Evolutionary conservation across 2,797 vertebrate genomes (phyloP).

Genomic region (Leontocebus nigricollis): DNA sequence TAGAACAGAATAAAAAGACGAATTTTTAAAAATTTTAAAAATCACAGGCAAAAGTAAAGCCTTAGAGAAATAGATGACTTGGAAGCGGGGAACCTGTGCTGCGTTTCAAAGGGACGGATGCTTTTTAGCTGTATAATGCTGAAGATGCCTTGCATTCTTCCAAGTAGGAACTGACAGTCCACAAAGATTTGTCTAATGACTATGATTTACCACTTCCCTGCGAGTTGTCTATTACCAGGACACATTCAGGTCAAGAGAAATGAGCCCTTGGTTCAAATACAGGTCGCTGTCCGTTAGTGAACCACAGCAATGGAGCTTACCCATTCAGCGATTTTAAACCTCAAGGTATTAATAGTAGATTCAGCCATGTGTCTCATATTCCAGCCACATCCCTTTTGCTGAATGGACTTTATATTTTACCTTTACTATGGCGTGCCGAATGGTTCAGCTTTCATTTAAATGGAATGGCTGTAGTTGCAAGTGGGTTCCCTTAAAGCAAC

Average conservation of each 20-base stretch:
- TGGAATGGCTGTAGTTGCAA: not conserved
- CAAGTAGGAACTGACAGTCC: conserved; percentile 13
- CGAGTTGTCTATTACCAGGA: conserved; percentile 71
- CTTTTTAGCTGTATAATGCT: not conserved
- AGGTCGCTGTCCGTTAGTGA: conserved; percentile 71
- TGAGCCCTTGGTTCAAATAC: conserved; percentile 70
- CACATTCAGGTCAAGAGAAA: conserved; percentile 80
- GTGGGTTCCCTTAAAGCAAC: not conserved
- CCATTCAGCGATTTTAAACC: conserved; percentile 66
- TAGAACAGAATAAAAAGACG: not conserved
- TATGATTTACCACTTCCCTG: conserved; percentile 75
- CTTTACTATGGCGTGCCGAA: not conserved
- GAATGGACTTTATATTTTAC: not conserved
- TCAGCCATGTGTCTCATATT: not conserved
- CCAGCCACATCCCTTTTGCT: conserved; percentile 41
- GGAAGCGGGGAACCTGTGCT: rapidly evolving
- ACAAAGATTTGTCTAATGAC: conserved; percentile 73
- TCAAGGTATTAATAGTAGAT: not conserved
- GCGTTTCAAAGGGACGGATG: not conserved
- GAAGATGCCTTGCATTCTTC: not conserved
- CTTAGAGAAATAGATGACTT: rapidly evolving
- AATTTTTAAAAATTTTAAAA: conserved; percentile 30
- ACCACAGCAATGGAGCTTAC: conserved; percentile 45
- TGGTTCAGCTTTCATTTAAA: conserved; percentile 11
- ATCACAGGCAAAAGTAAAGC: not conserved